A percentile compares a stretch with the other conserved stretches of the same genome.
Evolutionary conservation across 1,140 invertebrate genomes (phyloP).

Genomic region (Acromyrmex heyeri): DNA sequence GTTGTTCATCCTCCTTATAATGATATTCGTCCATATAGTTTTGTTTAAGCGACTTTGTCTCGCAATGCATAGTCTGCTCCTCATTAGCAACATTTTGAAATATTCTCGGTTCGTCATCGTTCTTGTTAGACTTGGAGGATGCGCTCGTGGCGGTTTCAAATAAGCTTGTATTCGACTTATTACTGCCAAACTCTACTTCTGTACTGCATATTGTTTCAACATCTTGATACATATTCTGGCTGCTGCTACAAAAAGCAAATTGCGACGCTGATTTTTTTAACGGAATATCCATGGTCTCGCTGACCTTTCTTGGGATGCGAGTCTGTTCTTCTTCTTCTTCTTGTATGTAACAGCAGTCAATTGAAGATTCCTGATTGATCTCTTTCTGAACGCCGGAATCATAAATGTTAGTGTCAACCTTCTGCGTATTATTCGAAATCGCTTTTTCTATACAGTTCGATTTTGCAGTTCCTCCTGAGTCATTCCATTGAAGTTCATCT

Average conservation of each 20-base stretch:
- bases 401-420: not conserved
- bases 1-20: not conserved
- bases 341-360: slow-evolving; percentile 34
- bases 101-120: slow-evolving; percentile 35
- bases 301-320: slow-evolving; percentile 75
- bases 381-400: slow-evolving; percentile 76
- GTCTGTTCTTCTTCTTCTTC: slow-evolving; percentile 68
- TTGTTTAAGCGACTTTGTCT: slow-evolving; percentile 3
- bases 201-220: slow-evolving; percentile 44
- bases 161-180: slow-evolving; percentile 71
- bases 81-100: slow-evolving; percentile 49
- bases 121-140: slow-evolving; percentile 1
- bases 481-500: slow-evolving; percentile 76
- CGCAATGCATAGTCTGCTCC: not conserved
- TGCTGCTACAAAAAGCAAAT: slow-evolving; percentile 38
- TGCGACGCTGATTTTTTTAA: slow-evolving; percentile 65
- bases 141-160: slow-evolving; percentile 72
- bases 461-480: slow-evolving; percentile 83
- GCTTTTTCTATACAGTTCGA: slow-evolving; percentile 21
- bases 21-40: slow-evolving; percentile 6
- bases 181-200: slow-evolving; percentile 77
- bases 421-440: not conserved
- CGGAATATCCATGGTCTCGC: slow-evolving; percentile 80
- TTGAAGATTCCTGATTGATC: slow-evolving; percentile 68
- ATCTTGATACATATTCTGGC: not conserved